These are phyloP conservation scores for Eulemur macaco DNA, from an alignment of 2,113 vertebrate genomes.

Conservation along the genomic window DNA sequence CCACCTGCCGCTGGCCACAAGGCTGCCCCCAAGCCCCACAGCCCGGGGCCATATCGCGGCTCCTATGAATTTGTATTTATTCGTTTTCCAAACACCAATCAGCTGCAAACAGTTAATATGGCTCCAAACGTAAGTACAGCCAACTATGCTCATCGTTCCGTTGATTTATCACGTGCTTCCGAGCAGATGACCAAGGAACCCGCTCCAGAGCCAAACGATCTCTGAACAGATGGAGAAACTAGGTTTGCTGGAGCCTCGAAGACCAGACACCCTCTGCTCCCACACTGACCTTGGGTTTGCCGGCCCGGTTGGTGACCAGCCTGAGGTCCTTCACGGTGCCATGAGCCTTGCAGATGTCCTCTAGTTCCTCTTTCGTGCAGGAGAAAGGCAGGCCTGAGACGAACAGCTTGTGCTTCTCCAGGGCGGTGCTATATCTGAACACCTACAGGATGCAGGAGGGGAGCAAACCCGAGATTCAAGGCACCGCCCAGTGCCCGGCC, in stretches of 20 bases:
- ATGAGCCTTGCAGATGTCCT: slow-evolving; percentile 89
- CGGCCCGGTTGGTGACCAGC: slow-evolving; percentile 95
- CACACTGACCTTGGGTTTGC: slow-evolving; percentile 94
- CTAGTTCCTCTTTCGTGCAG: slow-evolving; percentile 93
- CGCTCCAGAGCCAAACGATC: neutral
- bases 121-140: neutral
- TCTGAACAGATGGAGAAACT: neutral
- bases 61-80: neutral
- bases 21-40: neutral
- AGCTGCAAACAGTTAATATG: neutral
- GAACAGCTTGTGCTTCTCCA: slow-evolving; percentile 98
- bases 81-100: neutral
- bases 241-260: accelerated
- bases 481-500: neutral
- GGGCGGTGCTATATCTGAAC: slow-evolving; percentile 93
- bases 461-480: accelerated
- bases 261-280: accelerated
- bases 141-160: neutral
- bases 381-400: slow-evolving; percentile 95
- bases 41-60: neutral
- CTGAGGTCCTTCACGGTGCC: slow-evolving; percentile 92
- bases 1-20: neutral
- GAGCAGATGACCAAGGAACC: neutral
- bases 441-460: slow-evolving; percentile 82
- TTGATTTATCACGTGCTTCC: neutral